These are phyloP conservation scores for Nilaparvata lugens DNA, from an alignment of 1,140 invertebrate species.

Conservation along the genomic window DNA sequence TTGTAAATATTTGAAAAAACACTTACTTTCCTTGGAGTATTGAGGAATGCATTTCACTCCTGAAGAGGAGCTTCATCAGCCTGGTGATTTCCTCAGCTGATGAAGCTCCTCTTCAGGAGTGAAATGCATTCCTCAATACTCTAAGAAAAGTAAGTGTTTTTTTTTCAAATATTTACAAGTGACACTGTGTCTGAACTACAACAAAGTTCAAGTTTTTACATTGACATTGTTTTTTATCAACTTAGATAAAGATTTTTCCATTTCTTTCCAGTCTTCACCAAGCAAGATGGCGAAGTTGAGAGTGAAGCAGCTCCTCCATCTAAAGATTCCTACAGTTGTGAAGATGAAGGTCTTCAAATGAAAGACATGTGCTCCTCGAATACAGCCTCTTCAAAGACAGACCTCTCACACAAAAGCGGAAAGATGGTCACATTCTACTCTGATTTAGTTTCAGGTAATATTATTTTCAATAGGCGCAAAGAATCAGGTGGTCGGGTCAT, in stretches of 20 bases:
- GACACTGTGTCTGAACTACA: background rate
- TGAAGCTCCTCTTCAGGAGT: no score
- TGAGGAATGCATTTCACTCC: no score
- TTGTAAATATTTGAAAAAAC: no score
- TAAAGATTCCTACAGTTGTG: slow-evolving; percentile 8
- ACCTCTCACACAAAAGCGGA: background rate
- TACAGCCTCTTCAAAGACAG: background rate
- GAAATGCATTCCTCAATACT: no score
- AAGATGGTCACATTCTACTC: slow-evolving; percentile 16
- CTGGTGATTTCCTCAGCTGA: no score
- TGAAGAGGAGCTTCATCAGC: no score
- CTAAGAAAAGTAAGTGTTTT: no score
- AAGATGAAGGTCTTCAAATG: slow-evolving; percentile 10
- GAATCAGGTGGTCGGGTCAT: no score
- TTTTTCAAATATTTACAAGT: no score
- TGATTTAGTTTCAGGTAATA: slow-evolving; percentile 21
- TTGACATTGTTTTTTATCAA: background rate
- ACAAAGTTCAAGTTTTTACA: background rate
- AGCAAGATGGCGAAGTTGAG: slow-evolving; percentile 29
- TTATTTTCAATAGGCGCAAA: background rate
- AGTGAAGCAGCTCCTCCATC: slow-evolving; percentile 24
- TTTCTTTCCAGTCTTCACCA: slow-evolving; percentile 27
- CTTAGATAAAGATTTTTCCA: background rate
- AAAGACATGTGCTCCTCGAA: slow-evolving; percentile 10
- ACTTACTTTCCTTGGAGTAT: no score